Base-by-base conservation (phyloP, 2,113 vertebrate species). In the Mormyrus lacerda region DNA sequence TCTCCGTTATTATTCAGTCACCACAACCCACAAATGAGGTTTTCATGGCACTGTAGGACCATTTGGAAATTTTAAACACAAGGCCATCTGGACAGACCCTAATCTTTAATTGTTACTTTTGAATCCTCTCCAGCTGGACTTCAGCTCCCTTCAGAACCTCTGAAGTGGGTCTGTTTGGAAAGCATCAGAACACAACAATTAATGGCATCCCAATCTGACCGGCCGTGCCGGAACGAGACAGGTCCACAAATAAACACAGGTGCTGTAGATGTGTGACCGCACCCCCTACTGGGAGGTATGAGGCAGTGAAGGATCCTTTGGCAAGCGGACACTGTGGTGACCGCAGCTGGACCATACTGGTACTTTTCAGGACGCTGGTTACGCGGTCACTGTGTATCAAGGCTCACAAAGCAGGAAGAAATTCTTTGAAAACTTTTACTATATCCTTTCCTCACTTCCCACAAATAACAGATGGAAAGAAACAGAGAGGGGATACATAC, bases 391-490 rank as follows among this genome's bases (percentile, higher is more conserved):
- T 35, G 48, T 89, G 89, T 91, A 93, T 91, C 93, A 90, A 89
- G 91, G 69, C 89, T 65, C 83, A 88, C 89, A 89, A 84, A 93
- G 90, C 86, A 89, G 90, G 91, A 90, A 88, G 85, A 92, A 90
- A 89, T 89, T 88, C 91, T 91, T 93, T 94, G 93, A 92, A 92
- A 83, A 48, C 82, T 89, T 90, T 82, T 73, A 91, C 91, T 92
- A 89, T 83, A 85, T 88, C 47, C 55, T 85, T 21, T 93, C 65
- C 90, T 92, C 87, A 85, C 88, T 47, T 92, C 88, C 82, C 87
- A 65, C 90, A 93, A 94, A 94, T 94, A 92, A 93, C 91, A 95
- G 94, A 89, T 93, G 84, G 87, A 51, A 90, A 91, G 90, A 90
- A 89, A 89, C 91, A 88, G 92, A 92, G 55, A 91, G 89, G 87